Evolutionary conservation across 1,140 invertebrate genomes (phyloP), one percentile per base, ranked within the genome.

Genomic region (Megathymus violae): DNA sequence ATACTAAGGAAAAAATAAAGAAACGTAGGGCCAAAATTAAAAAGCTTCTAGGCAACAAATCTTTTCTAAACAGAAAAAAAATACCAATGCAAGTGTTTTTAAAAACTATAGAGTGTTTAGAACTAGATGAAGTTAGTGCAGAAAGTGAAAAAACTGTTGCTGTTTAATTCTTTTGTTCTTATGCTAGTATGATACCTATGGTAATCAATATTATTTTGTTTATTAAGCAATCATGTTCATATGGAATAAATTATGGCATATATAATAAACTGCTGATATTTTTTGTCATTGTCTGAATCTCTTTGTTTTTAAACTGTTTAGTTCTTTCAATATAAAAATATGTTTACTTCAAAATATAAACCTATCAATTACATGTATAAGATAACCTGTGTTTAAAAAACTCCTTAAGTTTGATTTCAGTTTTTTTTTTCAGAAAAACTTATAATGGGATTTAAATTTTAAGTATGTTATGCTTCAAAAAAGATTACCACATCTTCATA

Each of bases 51-150:
- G 88, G 88, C 10, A 91, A 85, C 64, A 88, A 86, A 70, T 71
- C 86, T 73, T 88, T 85, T 63, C 64, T 91, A 5, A 91, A 89
- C 58, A 85, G 86, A 70, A 90, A 90, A 61, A 89, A 87, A 73
- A 90, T 90, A 60, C 85, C 88, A 19, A 90, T 90, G 88, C 72
- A 83, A 78, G 86, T 89, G 34, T 88, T 90, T 66, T 73, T 88
- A 5, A 80, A 90, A 76, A 87, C 76, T 19, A 87, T 90, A 58
- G 83, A 89, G 67, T 84, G 83, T 67, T 65, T 88, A n/a, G 85
- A 90, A 25, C 69, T 88, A 52, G 86, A 90, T 84, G 88, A 90
- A 76, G 74, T 73, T 46, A 62, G 80, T 64, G 68, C 76, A 44
- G 82, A 85, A 64, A 78, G 64, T 51, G 52, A 56, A 27, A 64